phyloP scores from a whole-genome alignment of 2,888 invertebrate species.

The Zelleria hepariella region DNA sequence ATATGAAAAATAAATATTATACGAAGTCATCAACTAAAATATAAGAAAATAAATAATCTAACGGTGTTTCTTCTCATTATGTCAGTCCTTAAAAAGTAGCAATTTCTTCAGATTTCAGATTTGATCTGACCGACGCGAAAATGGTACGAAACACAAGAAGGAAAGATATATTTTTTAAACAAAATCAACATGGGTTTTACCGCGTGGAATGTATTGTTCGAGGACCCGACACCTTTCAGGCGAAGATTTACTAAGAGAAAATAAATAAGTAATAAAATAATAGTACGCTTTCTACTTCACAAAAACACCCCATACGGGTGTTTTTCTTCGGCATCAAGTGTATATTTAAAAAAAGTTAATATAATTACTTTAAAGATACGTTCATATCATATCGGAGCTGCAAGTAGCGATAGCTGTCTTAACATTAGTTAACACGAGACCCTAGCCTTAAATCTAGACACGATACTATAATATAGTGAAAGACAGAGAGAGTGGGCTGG shows the following conservation, averaged over 20 bases:
- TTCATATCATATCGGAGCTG: too few species aligned
- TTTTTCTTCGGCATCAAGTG: too few species aligned
- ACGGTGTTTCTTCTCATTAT: conserved; percentile 10
- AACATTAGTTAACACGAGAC: conserved; percentile 66
- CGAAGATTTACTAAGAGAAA: conserved; percentile 26
- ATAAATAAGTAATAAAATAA: conserved; percentile 18
- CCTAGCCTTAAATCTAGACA: conserved; percentile 56
- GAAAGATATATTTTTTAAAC: conserved; percentile 21
- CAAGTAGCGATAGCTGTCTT: conserved; percentile 25
- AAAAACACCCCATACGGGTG: background rate
- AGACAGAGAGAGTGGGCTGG: conserved; percentile 8
- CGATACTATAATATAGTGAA: conserved; percentile 25
- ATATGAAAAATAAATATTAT: conserved; percentile 5
- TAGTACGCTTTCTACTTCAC: conserved; percentile 22
- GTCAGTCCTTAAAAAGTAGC: conserved; percentile 27
- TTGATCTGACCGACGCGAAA: conserved; percentile 47
- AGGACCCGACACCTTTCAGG: conserved; percentile 70
- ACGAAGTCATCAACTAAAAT: conserved; percentile 12
- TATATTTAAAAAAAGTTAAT: too few species aligned
- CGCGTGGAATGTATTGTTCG: conserved; percentile 65
- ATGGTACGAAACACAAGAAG: conserved; percentile 9
- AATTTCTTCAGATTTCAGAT: conserved; percentile 59
- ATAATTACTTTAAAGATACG: background rate
- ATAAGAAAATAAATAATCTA: conserved; percentile 9
- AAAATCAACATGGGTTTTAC: conserved; percentile 64